phyloP scores from a whole-genome alignment of 2,797 vertebrate species.

The Macroramphosus scolopax region DNA sequence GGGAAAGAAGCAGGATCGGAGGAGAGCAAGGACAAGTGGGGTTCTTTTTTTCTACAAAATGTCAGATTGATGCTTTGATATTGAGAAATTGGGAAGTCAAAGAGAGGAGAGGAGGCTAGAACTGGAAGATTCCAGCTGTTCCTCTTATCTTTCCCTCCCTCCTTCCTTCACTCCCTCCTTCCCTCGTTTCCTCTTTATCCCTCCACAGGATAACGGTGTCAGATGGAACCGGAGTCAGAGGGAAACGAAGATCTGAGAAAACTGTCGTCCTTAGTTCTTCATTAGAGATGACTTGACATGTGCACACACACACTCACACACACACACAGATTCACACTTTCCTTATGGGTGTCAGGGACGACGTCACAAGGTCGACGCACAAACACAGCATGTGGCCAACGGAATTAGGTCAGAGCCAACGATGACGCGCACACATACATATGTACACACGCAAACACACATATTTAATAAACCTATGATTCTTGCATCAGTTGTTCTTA shows the following conservation, averaged over 20 bases:
- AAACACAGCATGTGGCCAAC: constrained; percentile 55
- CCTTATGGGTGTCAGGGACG: constrained; percentile 38
- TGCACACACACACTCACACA: constrained; percentile 1
- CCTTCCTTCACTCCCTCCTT: constrained; percentile 30
- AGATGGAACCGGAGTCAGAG: constrained; percentile 56
- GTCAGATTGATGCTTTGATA: constrained; percentile 58
- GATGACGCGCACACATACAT: constrained; percentile 8
- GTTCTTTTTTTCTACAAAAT: constrained; percentile 13
- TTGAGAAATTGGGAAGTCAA: constrained; percentile 47
- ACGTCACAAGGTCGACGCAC: constrained; percentile 50
- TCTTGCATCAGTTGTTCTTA: constrained; percentile 30
- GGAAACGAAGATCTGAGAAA: constrained; percentile 64
- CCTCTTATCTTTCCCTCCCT: constrained; percentile 45
- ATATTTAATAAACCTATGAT: constrained; percentile 22
- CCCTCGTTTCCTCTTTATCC: constrained; percentile 43
- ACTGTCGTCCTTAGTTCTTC: constrained; percentile 50
- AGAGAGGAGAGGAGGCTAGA: constrained; percentile 27
- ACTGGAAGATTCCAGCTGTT: constrained; percentile 61
- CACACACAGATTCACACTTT: neutral
- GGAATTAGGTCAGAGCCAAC: constrained; percentile 64
- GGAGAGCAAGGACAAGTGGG: neutral
- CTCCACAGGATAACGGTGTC: constrained; percentile 46
- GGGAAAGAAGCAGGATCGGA: neutral
- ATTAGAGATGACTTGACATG: constrained; percentile 44
- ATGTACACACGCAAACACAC: neutral